These are phyloP conservation scores for Cygnus olor DNA, from an alignment of 2,797 vertebrate genomes.

Conservation along the genomic window DNA sequence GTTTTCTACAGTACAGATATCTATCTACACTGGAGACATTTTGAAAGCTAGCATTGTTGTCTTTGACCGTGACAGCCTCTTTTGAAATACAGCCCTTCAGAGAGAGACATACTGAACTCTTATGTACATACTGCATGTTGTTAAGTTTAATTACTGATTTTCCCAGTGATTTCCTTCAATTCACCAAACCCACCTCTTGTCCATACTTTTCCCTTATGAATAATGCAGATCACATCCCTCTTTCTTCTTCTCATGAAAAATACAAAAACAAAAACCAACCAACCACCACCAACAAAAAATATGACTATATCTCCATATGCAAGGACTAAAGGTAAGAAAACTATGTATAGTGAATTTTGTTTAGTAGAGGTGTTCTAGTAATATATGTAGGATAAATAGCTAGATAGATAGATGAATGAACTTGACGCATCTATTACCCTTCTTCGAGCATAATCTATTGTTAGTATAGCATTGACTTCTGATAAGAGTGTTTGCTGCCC, in stretches of 20 bases:
- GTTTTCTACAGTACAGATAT: background rate
- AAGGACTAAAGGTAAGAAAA: background rate
- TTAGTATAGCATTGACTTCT: background rate
- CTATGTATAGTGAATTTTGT: background rate
- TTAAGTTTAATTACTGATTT: background rate
- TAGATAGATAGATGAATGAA: slow-evolving; percentile 17
- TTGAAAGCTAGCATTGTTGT: background rate
- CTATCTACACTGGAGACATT: background rate
- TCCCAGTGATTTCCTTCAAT: background rate
- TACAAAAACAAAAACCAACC: background rate
- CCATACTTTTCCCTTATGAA: background rate
- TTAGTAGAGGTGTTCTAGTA: background rate
- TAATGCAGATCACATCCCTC: background rate
- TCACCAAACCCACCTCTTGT: background rate
- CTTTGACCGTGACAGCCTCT: background rate
- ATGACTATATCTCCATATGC: background rate
- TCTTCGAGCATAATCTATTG: slow-evolving; percentile 11
- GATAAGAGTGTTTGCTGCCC: slow-evolving; percentile 27
- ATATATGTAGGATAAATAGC: background rate
- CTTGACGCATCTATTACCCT: slow-evolving; percentile 33
- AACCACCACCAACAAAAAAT: too few relatives aligned
- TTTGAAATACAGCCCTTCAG: background rate
- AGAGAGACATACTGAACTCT: background rate
- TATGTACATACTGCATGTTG: background rate
- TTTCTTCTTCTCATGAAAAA: background rate